Evolutionary conservation across 2,113 vertebrate species (phyloP).

Genomic region (Otocyon megalotis): DNA sequence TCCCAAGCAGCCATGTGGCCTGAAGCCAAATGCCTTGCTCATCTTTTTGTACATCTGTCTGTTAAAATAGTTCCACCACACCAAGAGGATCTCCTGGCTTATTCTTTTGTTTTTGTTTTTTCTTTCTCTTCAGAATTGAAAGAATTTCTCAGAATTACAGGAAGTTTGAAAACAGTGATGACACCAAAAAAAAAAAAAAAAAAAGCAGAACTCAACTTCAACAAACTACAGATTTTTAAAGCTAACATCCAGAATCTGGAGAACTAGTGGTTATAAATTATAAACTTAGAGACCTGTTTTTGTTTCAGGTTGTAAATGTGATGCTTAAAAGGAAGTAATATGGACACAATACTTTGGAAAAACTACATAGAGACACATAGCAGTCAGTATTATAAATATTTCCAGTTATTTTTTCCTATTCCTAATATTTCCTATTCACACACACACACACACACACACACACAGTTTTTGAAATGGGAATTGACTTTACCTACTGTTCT

Average conservation of each 20-base stretch:
- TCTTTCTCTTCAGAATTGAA: background rate
- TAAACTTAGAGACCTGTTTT: background rate
- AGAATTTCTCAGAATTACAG: slow-evolving; percentile 14
- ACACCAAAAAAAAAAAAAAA: background rate
- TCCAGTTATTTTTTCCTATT: background rate
- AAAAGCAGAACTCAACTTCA: background rate
- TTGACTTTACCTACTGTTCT: background rate
- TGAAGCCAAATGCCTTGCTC: background rate
- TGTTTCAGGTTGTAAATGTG: background rate
- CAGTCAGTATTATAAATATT: background rate
- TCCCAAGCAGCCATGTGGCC: no score
- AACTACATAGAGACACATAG: background rate
- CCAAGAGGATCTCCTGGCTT: background rate
- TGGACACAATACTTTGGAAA: background rate
- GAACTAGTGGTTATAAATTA: background rate
- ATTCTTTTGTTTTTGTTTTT: background rate
- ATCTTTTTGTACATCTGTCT: background rate
- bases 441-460: background rate
- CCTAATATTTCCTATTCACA: background rate
- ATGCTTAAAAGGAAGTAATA: background rate
- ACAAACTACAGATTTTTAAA: background rate
- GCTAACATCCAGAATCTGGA: background rate
- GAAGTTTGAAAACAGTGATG: background rate
- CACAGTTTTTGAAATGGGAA: background rate
- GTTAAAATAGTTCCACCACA: background rate